Conservation (phyloP, 2,797 vertebrate species). For the Leptoclinus maculatus region DNA sequence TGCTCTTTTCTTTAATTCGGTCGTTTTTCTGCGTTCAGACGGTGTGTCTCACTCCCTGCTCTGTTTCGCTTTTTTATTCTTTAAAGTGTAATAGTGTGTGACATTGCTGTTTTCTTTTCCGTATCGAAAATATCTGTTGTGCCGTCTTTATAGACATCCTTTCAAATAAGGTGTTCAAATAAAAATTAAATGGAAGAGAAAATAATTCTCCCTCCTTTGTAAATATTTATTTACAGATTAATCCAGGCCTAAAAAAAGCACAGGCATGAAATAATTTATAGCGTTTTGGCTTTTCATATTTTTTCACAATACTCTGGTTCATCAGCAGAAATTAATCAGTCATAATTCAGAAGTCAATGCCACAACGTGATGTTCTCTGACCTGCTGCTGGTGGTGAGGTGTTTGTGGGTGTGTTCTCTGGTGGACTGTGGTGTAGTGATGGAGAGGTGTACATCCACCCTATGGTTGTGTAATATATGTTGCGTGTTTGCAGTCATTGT, state of each 20-base stretch:
- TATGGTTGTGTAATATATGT: constrained; percentile 14
- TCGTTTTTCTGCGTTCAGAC: constrained; percentile 15
- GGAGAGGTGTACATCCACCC: constrained; percentile 8
- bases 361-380: constrained; percentile 46
- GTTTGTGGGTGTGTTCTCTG: constrained; percentile 45
- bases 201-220: background rate
- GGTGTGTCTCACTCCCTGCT: background rate
- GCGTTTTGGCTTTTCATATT: background rate
- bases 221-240: background rate
- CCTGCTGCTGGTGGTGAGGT: constrained; percentile 18
- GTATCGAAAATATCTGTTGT: background rate
- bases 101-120: background rate
- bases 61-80: background rate
- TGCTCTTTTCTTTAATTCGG: constrained; percentile 40
- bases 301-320: too few relatives aligned
- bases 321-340: too few relatives aligned
- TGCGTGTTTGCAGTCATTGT: constrained; percentile 26
- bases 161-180: background rate
- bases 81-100: background rate
- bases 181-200: background rate
- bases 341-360: background rate
- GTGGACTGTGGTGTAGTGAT: constrained; percentile 17
- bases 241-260: background rate
- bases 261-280: background rate
- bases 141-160: background rate